These are phyloP conservation scores for Vidua macroura DNA, from an alignment of 2,113 vertebrate genomes.

Conservation along the genomic window DNA sequence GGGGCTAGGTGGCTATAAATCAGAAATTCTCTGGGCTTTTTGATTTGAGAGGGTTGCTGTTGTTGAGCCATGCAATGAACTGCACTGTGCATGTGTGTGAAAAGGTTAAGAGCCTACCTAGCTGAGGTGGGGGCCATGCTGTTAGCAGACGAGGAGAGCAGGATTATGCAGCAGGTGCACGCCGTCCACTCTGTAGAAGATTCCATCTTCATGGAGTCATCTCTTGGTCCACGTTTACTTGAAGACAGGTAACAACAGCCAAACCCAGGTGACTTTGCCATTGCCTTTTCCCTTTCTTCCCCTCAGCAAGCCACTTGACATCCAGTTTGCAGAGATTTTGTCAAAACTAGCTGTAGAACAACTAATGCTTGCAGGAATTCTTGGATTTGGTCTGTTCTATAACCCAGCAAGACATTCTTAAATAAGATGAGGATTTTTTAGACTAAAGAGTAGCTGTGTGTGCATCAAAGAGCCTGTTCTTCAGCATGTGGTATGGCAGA, in stretches of 20 bases:
- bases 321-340: slow-evolving; percentile 25
- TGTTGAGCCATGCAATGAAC: slow-evolving; percentile 70
- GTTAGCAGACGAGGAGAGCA: slow-evolving; percentile 83
- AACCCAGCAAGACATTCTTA: slow-evolving; percentile 33
- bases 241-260: slow-evolving; percentile 84
- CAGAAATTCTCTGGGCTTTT: slow-evolving; percentile 39
- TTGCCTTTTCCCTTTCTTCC: slow-evolving; percentile 28
- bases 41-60: slow-evolving; percentile 48
- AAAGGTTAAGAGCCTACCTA: slow-evolving; percentile 82
- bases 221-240: slow-evolving; percentile 74
- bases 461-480: slow-evolving; percentile 16
- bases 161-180: slow-evolving; percentile 84
- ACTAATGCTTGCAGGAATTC: slow-evolving; percentile 65
- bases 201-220: slow-evolving; percentile 89
- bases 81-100: slow-evolving; percentile 77
- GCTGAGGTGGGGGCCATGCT: slow-evolving; percentile 80
- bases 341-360: slow-evolving; percentile 42
- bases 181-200: slow-evolving; percentile 81
- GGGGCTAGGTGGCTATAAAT: not conserved
- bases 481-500: not conserved
- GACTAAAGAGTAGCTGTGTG: not conserved
- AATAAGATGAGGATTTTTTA: slow-evolving; percentile 9
- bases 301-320: slow-evolving; percentile 3
- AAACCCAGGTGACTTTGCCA: slow-evolving; percentile 26
- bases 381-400: slow-evolving; percentile 21